These are phyloP conservation scores for Coendou prehensilis DNA, from an alignment of 2,797 vertebrate genomes.

Conservation along the genomic window DNA sequence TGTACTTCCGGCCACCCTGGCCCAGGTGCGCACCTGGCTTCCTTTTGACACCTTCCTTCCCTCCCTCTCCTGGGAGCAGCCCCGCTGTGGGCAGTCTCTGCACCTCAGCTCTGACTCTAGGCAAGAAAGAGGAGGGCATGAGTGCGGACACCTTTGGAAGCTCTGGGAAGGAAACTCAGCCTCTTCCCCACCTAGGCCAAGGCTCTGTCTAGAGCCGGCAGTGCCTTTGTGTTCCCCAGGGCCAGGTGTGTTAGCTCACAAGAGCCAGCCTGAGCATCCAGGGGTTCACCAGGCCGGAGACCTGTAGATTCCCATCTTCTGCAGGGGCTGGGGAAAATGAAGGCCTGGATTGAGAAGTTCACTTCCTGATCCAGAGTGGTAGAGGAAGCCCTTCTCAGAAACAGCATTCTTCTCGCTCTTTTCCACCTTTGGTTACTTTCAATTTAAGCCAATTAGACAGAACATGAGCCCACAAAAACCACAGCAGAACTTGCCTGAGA, in stretches of 20 bases:
- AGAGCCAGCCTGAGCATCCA: background rate
- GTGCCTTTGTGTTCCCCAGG: background rate
- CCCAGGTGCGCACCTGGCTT: background rate
- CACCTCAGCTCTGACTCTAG: background rate
- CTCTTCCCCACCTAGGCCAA: background rate
- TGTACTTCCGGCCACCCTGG: background rate
- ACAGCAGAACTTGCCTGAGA: conserved; percentile 23
- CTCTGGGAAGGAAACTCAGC: background rate
- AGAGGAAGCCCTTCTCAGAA: conserved; percentile 11
- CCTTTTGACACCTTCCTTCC: background rate
- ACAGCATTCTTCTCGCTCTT: background rate
- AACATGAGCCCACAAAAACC: conserved; percentile 65
- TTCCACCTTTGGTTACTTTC: conserved; percentile 53
- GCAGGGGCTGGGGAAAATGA: background rate
- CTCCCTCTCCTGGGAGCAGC: background rate
- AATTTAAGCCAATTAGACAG: conserved; percentile 76
- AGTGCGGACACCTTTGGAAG: background rate
- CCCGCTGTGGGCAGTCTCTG: background rate
- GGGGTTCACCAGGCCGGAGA: background rate
- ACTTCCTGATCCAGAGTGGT: background rate
- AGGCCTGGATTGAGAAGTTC: background rate
- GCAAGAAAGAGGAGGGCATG: background rate
- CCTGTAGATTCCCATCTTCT: conserved; percentile 1
- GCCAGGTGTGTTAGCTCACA: background rate
- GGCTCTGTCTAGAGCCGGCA: background rate